phyloP scores from a whole-genome alignment of 2,113 vertebrate genomes.

The Nipponia nippon region DNA sequence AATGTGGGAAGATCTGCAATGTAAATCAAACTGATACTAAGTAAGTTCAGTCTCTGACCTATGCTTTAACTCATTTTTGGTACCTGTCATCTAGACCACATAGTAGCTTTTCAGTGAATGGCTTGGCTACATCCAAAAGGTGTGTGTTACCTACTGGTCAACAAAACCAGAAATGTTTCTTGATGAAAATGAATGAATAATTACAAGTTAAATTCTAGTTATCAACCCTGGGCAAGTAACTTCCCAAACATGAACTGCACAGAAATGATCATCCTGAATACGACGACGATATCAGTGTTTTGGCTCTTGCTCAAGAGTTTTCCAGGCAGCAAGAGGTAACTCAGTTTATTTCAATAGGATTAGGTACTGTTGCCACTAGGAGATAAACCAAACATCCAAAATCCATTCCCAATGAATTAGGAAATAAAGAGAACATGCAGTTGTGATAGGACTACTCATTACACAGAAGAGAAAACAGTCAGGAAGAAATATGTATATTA shows the following conservation, averaged over 20 bases:
- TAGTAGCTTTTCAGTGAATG: background rate
- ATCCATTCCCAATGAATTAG: background rate
- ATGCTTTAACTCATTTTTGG: background rate
- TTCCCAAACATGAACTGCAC: background rate
- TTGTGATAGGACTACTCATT: background rate
- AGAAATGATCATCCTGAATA: background rate
- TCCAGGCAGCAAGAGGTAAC: background rate
- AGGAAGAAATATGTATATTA: background rate
- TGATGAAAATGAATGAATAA: background rate
- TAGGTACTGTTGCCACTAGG: background rate
- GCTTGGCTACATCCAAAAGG: background rate
- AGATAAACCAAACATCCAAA: background rate
- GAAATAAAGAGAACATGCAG: background rate
- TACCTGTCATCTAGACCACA: background rate
- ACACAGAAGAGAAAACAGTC: background rate
- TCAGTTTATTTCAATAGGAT: background rate
- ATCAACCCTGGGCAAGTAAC: background rate
- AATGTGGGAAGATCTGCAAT: background rate
- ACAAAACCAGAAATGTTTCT: background rate
- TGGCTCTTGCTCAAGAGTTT: background rate
- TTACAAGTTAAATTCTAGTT: background rate
- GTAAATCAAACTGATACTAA: background rate
- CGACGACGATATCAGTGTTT: accelerated
- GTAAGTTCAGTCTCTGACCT: background rate
- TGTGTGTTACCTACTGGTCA: background rate